Conservation (phyloP, 1,140 invertebrate species). For the Bombyx mandarina region DNA sequence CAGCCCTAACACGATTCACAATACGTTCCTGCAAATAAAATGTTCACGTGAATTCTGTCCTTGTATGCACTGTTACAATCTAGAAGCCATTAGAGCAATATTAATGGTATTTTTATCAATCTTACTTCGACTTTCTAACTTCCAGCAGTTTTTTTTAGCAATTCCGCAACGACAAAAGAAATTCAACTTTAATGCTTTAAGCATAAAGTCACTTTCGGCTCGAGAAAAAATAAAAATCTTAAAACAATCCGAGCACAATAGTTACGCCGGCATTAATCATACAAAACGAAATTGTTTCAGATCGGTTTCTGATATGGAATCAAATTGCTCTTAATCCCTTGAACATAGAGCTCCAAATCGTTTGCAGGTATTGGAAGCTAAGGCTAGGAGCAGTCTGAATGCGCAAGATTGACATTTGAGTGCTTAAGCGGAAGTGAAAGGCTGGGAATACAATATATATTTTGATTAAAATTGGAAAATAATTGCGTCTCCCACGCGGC, state of each 20-base stretch:
- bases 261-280: slow-evolving; percentile 45
- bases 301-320: slow-evolving; percentile 17
- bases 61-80: too few relatives aligned
- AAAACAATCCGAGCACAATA: slow-evolving; percentile 11
- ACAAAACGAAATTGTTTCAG: slow-evolving; percentile 42
- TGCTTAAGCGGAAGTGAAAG: slow-evolving; percentile 65
- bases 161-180: slow-evolving; percentile 7
- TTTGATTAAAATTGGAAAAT: slow-evolving; percentile 69
- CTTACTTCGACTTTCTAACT: slow-evolving; percentile 45
- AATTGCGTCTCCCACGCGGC: slow-evolving; percentile 64
- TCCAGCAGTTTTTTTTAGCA: slow-evolving; percentile 25
- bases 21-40: too few relatives aligned
- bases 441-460: slow-evolving; percentile 49
- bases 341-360: slow-evolving; percentile 14
- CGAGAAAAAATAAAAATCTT: slow-evolving; percentile 7
- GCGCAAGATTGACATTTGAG: slow-evolving; percentile 65
- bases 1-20: too few relatives aligned
- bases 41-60: too few relatives aligned
- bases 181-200: slow-evolving; percentile 9
- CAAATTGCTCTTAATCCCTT: background rate
- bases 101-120: slow-evolving; percentile 50
- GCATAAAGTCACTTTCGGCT: slow-evolving; percentile 18
- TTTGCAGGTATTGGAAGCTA: slow-evolving; percentile 20
- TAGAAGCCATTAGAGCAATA: slow-evolving; percentile 32
- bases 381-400: slow-evolving; percentile 30